Base-by-base conservation (phyloP, 1,140 invertebrate species). In the Dendroctonus valens region DNA sequence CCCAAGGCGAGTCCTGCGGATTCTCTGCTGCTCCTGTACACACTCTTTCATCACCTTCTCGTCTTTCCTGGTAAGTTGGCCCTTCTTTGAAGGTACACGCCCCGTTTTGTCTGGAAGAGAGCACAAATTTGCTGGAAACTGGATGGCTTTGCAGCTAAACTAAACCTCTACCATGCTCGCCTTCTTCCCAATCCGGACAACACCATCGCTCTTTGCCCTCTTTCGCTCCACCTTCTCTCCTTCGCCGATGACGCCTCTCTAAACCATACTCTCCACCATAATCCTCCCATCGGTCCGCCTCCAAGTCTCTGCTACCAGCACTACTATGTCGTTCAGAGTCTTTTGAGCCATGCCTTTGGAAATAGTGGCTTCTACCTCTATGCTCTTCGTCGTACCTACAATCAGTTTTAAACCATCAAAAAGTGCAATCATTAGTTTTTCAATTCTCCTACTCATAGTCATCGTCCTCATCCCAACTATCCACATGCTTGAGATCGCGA, bases 1-100 rank as follows among this genome's bases (percentile, higher is more conserved):
- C 83, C 83, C 83, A 84, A 14, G 82, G 82, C 64, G 82, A 83
- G 53, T 81, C 78, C 72, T 81, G 78, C 38, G 76, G n/a, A 76
- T 46, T 78, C 69, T 73, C 79, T 58, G 68, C 77, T 75, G 44
- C 64, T 70, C 60, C 67, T 81, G 79, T 40, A 75, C n/a, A n/a
- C n/a, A n/a, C n/a, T n/a, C 77, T 73, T 26, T 26, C 26, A 26
- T 83, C 81, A 69, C 11, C 74, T 5, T 75, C 74, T 7, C 71
- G 65, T 68, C 75, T 44, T 63, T 72, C 66, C 12, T n/a, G 68
- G 65, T 15, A 69, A 65, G 7, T 72, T 63, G 67, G 72, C 69
- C 49, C 75, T 65, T 14, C 70, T 58, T 14, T 54, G 62, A 9
- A 58, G 59, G 61, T 75, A 76, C n/a, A 37, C 74, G 62, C 42